phyloP scores from a whole-genome alignment of 2,888 invertebrate genomes.

The Drosophila affinis region DNA sequence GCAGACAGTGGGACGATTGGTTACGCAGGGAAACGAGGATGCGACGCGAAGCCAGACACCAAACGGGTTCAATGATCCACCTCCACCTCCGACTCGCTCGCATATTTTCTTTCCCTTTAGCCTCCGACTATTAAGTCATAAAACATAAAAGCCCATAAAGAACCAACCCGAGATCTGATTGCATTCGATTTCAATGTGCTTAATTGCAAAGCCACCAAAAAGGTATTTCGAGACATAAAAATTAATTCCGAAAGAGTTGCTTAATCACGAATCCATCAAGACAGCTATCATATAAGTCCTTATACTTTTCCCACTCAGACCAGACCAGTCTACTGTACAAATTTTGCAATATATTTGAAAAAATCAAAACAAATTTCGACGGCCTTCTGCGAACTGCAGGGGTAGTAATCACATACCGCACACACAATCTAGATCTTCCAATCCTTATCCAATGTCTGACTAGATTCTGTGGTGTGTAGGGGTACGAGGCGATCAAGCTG shows the following conservation, averaged over 20 bases:
- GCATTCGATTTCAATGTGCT: slow-evolving; percentile 35
- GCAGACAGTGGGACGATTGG: slow-evolving; percentile 58
- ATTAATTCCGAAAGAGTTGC: slow-evolving; percentile 45
- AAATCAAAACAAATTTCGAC: too few relatives aligned
- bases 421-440: too few relatives aligned
- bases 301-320: too few relatives aligned
- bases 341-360: too few relatives aligned
- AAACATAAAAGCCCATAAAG: slow-evolving; percentile 43
- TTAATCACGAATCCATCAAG: slow-evolving; percentile 17
- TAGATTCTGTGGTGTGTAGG: too few relatives aligned
- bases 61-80: slow-evolving; percentile 41
- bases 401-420: too few relatives aligned
- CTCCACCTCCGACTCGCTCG: slow-evolving; percentile 31
- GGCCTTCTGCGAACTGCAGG: too few relatives aligned
- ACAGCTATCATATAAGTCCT: too few relatives aligned
- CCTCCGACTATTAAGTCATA: slow-evolving; percentile 39
- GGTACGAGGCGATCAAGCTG: too few relatives aligned
- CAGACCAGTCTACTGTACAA: too few relatives aligned
- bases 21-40: background rate
- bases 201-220: slow-evolving; percentile 55
- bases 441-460: too few relatives aligned
- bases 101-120: slow-evolving; percentile 5
- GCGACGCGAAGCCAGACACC: background rate
- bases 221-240: slow-evolving; percentile 30
- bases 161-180: slow-evolving; percentile 54